Evolutionary conservation across 2,888 invertebrate genomes (phyloP).

Genomic region (Zygothrica quintamaculata): DNA sequence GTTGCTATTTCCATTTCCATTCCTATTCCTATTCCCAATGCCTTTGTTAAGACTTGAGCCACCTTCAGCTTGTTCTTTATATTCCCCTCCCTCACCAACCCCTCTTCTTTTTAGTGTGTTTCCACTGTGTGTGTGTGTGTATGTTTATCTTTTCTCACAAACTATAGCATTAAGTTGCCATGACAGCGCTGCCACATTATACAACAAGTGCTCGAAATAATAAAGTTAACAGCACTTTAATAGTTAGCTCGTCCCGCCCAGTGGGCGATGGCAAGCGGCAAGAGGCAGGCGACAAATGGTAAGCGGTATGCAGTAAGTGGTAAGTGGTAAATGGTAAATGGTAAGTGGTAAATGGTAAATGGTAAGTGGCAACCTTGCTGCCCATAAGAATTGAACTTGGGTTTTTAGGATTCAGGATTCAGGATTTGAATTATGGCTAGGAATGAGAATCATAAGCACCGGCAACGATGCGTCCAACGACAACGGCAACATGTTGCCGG

Average conservation of each 20-base stretch:
- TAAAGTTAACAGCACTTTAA: slow-evolving; percentile 81
- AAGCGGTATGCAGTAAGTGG: neutral
- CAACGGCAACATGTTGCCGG: slow-evolving; percentile 72
- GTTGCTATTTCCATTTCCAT: neutral
- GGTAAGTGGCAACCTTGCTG: slow-evolving; percentile 40
- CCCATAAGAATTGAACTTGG: slow-evolving; percentile 48
- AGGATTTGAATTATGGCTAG: slow-evolving; percentile 40
- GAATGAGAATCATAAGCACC: neutral
- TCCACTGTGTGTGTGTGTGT: slow-evolving; percentile 19
- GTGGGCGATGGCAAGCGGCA: slow-evolving; percentile 43
- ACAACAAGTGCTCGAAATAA: slow-evolving; percentile 80
- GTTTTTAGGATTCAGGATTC: slow-evolving; percentile 46
- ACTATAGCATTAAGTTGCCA: slow-evolving; percentile 74
- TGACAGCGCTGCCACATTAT: slow-evolving; percentile 76
- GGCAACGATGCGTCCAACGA: neutral
- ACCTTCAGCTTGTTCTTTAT: slow-evolving; percentile 2
- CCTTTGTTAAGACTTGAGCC: no score
- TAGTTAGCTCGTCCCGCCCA: slow-evolving; percentile 60
- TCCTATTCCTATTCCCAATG: slow-evolving; percentile 2
- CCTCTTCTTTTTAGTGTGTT: no score
- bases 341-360: slow-evolving; percentile 21
- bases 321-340: neutral
- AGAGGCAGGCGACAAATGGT: neutral
- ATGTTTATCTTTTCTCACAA: slow-evolving; percentile 49
- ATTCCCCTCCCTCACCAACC: neutral